phyloP scores from a whole-genome alignment of 2,113 vertebrate species.

The Oreochromis aureus region DNA sequence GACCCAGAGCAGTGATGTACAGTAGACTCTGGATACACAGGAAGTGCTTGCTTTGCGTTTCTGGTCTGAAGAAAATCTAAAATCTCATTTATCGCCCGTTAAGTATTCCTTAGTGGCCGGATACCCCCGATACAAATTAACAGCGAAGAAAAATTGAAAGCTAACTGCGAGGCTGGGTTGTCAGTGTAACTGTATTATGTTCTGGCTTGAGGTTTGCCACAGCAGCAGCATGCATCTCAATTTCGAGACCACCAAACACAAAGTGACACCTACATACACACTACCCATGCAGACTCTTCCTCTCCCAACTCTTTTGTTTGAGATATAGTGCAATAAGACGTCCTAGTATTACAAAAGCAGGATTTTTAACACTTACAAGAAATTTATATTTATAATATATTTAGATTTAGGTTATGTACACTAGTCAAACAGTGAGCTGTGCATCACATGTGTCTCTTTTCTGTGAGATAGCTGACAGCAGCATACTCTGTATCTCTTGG shows the following conservation, averaged over 20 bases:
- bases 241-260: background rate
- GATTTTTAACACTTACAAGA: background rate
- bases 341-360: background rate
- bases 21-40: background rate
- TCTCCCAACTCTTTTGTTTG: background rate
- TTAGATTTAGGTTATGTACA: background rate
- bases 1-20: background rate
- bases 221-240: background rate
- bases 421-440: background rate
- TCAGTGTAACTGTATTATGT: background rate
- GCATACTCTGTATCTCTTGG: slow-evolving; percentile 34
- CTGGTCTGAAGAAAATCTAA: background rate
- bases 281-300: background rate
- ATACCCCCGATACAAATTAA: background rate
- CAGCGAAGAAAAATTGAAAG: background rate
- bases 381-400: background rate
- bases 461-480: slow-evolving; percentile 5
- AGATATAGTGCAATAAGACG: background rate
- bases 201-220: background rate
- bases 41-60: background rate
- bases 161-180: background rate
- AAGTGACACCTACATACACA: background rate
- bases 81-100: background rate
- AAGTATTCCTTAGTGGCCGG: background rate
- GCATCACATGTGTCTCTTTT: background rate